phyloP scores from a whole-genome alignment of 53 echinoderm and acorn worm species.

The Apostichopus leukothele region DNA sequence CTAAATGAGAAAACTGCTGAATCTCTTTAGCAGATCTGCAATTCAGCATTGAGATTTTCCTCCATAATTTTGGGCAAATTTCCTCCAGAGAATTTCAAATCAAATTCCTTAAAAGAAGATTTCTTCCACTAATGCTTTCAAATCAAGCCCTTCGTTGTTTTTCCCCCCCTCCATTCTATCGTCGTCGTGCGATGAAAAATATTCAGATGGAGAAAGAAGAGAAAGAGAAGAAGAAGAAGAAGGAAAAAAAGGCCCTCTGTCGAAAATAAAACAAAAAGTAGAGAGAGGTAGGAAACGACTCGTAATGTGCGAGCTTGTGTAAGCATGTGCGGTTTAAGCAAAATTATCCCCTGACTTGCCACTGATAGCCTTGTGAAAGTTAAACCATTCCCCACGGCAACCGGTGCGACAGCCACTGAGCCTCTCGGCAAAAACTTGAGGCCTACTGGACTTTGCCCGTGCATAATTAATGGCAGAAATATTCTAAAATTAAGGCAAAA shows the following conservation, averaged over 20 bases:
- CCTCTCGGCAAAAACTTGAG: constrained; percentile 38
- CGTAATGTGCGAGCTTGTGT: background rate
- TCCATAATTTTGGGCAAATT: constrained; percentile 13
- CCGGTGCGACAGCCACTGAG: constrained; percentile 10
- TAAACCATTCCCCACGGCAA: constrained; percentile 35
- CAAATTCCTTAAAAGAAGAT: constrained; percentile 28
- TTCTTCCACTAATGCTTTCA: constrained; percentile 32
- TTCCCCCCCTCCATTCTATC: background rate
- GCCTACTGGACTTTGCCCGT: constrained; percentile 27
- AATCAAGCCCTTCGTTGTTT: constrained; percentile 9
- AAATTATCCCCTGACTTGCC: constrained; percentile 19
- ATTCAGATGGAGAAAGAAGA: background rate
- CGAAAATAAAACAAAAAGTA: background rate
- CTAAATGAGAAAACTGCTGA: background rate
- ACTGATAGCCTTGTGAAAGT: constrained; percentile 33
- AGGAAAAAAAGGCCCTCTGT: background rate
- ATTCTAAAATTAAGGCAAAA: constrained; percentile 11
- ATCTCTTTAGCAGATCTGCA: constrained; percentile 16
- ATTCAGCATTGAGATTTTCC: constrained; percentile 13
- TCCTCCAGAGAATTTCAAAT: constrained; percentile 22
- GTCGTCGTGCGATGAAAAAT: background rate
- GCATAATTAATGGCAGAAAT: constrained; percentile 48
- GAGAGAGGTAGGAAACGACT: background rate
- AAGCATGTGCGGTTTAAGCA: background rate
- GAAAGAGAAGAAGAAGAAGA: background rate